Evolutionary conservation across 2,888 invertebrate species (phyloP), one percentile per base, ranked within the genome.

Genomic region (Hylaea fasciaria): DNA sequence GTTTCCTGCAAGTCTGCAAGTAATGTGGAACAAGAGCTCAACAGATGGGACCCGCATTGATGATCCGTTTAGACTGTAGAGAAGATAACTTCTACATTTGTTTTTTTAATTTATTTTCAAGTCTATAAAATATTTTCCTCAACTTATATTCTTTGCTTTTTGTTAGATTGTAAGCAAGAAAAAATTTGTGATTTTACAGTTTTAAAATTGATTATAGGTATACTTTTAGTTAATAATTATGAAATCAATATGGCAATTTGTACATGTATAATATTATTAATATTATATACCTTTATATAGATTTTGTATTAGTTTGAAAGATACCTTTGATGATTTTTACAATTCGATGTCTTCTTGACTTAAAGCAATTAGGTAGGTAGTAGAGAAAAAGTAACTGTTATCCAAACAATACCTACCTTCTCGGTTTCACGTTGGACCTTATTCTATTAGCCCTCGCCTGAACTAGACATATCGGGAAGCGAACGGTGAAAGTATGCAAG

Each of bases 401-500:
- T 35, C 9, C 35, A 35, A 35, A 35, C 35, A 35, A 35, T 35
- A 11, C 35, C 35, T 35, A 1, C 11, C 9, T 11, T 35, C 2
- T 1, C n/a, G 4, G 10, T n/a, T 37, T 12, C 4, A n/a, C 12
- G 12, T 37, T 37, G 2, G 11, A 1, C 1, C 7, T 12, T 73
- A 58, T 71, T 74, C 68, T 67, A 73, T 71, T 76, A 61, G 74
- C 58, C 60, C 46, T 61, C 37, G 37, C 59, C n/a, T 64, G 66
- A 71, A 72, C 47, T 68, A 70, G 72, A 81, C 81, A 80, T 72
- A 83, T 83, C 82, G 81, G 83, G 82, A 85, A 85, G 81, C 74
- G 85, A 16, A 72, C 73, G 87, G 91, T 88, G 91, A 90, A 91
- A 91, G 91, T 90, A 89, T 85, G 87, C 85, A 87, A 86, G 81